Evolutionary conservation across 2,888 invertebrate genomes (phyloP).

Genomic region (Drosophila ezoana): DNA sequence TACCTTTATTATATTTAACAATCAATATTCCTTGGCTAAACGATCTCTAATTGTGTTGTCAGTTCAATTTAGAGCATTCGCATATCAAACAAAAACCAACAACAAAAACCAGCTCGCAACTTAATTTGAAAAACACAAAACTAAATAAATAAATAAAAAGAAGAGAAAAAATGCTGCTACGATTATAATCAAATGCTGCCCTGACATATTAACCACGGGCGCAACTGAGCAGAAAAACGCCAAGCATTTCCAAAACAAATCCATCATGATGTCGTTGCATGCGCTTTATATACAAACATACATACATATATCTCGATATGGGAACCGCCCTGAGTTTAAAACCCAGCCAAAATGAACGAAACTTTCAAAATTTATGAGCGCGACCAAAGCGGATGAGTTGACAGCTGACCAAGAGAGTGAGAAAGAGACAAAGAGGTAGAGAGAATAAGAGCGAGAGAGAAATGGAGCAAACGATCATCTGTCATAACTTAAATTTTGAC

Average conservation of each 20-base stretch:
- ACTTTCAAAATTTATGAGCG: constrained; percentile 69
- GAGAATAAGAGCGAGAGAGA: not conserved
- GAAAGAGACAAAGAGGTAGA: not conserved
- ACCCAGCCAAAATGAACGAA: constrained; percentile 40
- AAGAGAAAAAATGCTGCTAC: constrained; percentile 35
- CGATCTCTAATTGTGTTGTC: constrained; percentile 49
- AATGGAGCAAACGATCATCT: constrained; percentile 51
- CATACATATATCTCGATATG: constrained; percentile 8
- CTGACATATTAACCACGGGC: constrained; percentile 50
- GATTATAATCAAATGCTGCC: constrained; percentile 60
- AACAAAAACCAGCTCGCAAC: constrained; percentile 47
- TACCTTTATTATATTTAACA: too few species aligned
- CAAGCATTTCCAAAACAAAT: constrained; percentile 73
- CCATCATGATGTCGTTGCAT: constrained; percentile 66
- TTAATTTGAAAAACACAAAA: constrained; percentile 50
- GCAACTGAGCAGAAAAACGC: constrained; percentile 73
- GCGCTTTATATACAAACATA: constrained; percentile 24
- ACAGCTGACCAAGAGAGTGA: constrained; percentile 48
- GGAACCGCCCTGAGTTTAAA: constrained; percentile 55
- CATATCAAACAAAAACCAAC: constrained; percentile 25
- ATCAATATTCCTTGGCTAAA: constrained; percentile 21
- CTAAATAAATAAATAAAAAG: not conserved
- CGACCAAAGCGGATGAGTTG: constrained; percentile 71
- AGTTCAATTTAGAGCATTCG: constrained; percentile 32
- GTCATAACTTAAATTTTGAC: constrained; percentile 74